Conservation (phyloP, 2,113 vertebrate genomes). For the Hydropotes inermis region DNA sequence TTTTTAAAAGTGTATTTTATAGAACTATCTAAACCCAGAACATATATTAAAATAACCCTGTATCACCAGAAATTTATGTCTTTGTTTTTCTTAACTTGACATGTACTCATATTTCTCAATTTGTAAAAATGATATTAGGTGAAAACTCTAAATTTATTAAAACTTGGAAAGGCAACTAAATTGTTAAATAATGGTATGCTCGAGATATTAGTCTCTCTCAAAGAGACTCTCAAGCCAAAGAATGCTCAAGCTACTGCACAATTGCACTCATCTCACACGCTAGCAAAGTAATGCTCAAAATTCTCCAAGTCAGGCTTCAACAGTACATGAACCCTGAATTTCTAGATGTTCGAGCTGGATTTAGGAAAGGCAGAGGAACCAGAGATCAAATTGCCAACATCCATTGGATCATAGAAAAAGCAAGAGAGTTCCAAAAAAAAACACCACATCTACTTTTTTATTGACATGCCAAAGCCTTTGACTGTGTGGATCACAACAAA, state of each 20-base stretch:
- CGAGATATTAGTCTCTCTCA: neutral
- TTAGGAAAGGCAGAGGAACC: neutral
- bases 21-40: neutral
- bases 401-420: accelerated
- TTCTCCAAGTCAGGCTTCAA: neutral
- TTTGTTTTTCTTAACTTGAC: neutral
- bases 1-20: neutral
- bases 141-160: neutral
- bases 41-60: neutral
- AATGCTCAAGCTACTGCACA: neutral
- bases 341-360: neutral
- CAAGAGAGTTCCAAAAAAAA: neutral
- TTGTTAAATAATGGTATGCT: neutral
- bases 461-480: too few relatives aligned
- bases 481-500: neutral
- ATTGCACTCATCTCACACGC: neutral
- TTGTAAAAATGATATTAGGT: neutral
- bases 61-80: neutral
- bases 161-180: neutral
- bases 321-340: neutral
- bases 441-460: neutral
- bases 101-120: neutral
- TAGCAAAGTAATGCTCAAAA: neutral
- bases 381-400: neutral
- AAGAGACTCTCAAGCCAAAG: neutral